Base-by-base conservation (phyloP, 2,113 vertebrate species). In the Platichthys stellatus region DNA sequence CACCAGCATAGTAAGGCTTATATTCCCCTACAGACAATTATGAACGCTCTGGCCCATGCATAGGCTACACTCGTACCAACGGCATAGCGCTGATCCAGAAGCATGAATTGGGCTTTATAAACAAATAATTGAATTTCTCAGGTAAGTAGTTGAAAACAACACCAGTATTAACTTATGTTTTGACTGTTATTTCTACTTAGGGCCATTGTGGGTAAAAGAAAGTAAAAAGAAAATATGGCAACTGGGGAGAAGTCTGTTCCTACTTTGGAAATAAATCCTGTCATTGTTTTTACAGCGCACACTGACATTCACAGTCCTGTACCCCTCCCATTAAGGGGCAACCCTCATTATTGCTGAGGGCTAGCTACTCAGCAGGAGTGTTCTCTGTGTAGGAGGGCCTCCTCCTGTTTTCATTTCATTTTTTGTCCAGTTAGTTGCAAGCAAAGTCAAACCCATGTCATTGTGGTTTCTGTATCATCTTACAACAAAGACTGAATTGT, bases 361-460 rank as follows among this genome's bases (percentile, higher is more conserved):
- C 58, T 17, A 28, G 24, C 26, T 60, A 23, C 58, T 60, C 58
- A 31, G 58, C 58, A 60, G 58, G 58, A 60, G 58, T 28, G 58
- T 60, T 18, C 58, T 59, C 15, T 18, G 17, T 18, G 14, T 17
- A 31, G 26, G 26, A 31, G 58, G 58, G 5, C 58, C 26, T 15
- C 58, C 58, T 60, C 17, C 58, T 60, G 58, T 60, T 60, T 28
- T 17, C 24, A 28, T 10, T 17, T 28, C 14, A 31, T 60, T 60
- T 60, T 60, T 28, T 31, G 58, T 28, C 56, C 58, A 23, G 58
- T 31, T 28, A 26, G 15, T 24, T 60, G 58, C 24, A 60, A 28
- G 26, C 58, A 60, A 60, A 38, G 59, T 61, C 59, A 61, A 61
- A 61, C 26, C 28, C 28, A 18, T 60, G 26, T 60, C 56, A 58